phyloP scores from a whole-genome alignment of 2,888 invertebrate species.

The Limnephilus auricula region DNA sequence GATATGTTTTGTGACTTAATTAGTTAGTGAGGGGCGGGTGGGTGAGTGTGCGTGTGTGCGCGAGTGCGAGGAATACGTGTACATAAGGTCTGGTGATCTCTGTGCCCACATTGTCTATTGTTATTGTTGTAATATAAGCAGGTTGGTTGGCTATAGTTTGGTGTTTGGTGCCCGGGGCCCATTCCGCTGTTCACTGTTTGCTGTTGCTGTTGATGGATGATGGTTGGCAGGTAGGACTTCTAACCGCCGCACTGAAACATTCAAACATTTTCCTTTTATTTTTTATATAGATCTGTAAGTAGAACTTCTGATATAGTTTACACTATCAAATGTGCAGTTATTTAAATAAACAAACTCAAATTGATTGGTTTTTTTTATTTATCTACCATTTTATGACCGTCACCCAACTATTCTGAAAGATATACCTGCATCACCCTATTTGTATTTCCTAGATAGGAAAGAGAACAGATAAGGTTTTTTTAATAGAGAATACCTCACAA shows the following conservation, averaged over 20 bases:
- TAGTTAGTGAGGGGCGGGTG: conserved; percentile 60
- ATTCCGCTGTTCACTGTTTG: conserved; percentile 14
- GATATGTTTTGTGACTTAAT: conserved; percentile 62
- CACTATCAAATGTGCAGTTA: conserved; percentile 63
- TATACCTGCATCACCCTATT: not conserved
- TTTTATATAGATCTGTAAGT: conserved; percentile 66
- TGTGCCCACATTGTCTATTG: conserved; percentile 61
- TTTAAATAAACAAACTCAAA: conserved; percentile 60
- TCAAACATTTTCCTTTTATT: conserved; percentile 63
- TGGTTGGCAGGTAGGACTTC: conserved; percentile 14
- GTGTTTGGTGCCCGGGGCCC: conserved; percentile 43
- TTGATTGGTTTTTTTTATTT: not conserved
- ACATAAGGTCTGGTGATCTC: conserved; percentile 29
- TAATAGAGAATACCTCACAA: too few species aligned
- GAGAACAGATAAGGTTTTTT: too few species aligned
- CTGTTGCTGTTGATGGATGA: not conserved
- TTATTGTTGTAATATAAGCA: conserved; percentile 62
- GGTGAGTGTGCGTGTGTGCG: conserved; percentile 22
- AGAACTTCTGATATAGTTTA: conserved; percentile 66
- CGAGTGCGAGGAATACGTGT: conserved; percentile 12
- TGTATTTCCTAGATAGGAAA: not conserved
- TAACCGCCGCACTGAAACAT: conserved; percentile 55
- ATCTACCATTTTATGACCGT: not conserved
- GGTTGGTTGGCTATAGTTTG: conserved; percentile 61
- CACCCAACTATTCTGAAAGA: not conserved